Base-by-base conservation (phyloP, 2,113 vertebrate species). In the Pipa parva region DNA sequence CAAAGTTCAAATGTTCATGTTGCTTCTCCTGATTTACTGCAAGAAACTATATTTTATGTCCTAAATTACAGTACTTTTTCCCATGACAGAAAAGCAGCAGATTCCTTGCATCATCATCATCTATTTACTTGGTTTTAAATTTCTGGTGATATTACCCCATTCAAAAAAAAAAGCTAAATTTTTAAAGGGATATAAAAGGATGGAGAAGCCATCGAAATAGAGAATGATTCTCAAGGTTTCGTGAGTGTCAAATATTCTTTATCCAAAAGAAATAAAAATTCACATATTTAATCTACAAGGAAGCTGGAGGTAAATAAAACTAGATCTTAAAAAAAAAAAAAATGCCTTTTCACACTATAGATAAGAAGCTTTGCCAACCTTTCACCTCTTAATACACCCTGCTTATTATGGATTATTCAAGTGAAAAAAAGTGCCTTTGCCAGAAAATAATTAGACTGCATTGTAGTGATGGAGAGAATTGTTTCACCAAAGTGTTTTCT, bases 1-100 rank as follows among this genome's bases (percentile, higher is more conserved):
- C 17, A 29, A 69, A 61, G 66, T 68, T 68, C 65, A 68, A 68
- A 42, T 59, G 65, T 69, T 69, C 66, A 69, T 24, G 25, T 51
- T 69, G 28, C 66, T 29, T 69, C 18, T 69, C 33, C 48, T 54
- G 58, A 69, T 54, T 69, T 69, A 69, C 66, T 29, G 58, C 57
- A 22, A n/a, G 18, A 69, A 29, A 49, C 66, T 29, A 69, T 60
- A 54, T 69, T 60, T 69, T 42, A 61, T 61, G 48, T 45, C 24
- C 66, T 22, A 59, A 69, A 69, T 60, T 60, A 59, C 13, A 42
- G 57, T 39, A 18, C 21, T 60, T 46, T 67, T 51, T 60, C 65
- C 57, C 59, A 24, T 31, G 31, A 29, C 37, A 48, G 48, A 15
- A 69, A 31, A 60, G 42, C 29, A 54, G 66, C 66, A 69, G 49